phyloP scores from a whole-genome alignment of 2,888 invertebrate species.

The Netelia fuscicornis region DNA sequence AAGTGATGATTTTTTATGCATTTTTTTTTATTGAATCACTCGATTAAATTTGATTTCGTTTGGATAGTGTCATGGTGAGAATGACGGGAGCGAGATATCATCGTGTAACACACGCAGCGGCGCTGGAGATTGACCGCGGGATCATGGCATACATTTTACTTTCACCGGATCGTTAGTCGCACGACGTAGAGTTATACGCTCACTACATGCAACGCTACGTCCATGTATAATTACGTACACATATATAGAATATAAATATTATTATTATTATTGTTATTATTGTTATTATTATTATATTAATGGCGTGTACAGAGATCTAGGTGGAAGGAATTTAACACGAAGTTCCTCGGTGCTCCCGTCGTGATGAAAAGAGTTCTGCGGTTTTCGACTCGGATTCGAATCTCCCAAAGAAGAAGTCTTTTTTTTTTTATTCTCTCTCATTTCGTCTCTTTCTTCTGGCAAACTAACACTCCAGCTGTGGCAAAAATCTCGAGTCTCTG shows the following conservation, averaged over 20 bases:
- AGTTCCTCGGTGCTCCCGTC: slow-evolving; percentile 16
- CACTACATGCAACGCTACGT: neutral
- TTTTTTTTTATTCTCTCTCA: slow-evolving; percentile 8
- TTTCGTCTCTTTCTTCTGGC: slow-evolving; percentile 3
- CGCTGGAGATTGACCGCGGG: slow-evolving; percentile 46
- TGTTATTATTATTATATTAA: slow-evolving; percentile 7
- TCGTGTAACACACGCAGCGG: slow-evolving; percentile 33
- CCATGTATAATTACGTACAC: neutral
- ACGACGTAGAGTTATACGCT: slow-evolving; percentile 23
- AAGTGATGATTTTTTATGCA: slow-evolving; percentile 10
- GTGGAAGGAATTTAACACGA: slow-evolving; percentile 21
- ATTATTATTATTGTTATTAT: slow-evolving; percentile 1
- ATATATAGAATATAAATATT: neutral
- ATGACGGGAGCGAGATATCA: slow-evolving; percentile 51
- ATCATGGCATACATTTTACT: slow-evolving; percentile 59
- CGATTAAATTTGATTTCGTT: slow-evolving; percentile 36
- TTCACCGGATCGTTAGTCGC: slow-evolving; percentile 61
- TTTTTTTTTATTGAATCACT: slow-evolving; percentile 31
- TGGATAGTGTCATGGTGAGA: slow-evolving; percentile 45
- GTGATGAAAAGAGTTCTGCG: slow-evolving; percentile 36
- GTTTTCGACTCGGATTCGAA: slow-evolving; percentile 53
- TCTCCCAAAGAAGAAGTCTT: slow-evolving; percentile 11
- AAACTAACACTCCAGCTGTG: slow-evolving; percentile 52
- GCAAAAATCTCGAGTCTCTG: slow-evolving; percentile 40
- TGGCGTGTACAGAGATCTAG: neutral